These are phyloP conservation scores for Peromyscus californicus DNA, from an alignment of 2,113 vertebrate genomes.

Conservation along the genomic window DNA sequence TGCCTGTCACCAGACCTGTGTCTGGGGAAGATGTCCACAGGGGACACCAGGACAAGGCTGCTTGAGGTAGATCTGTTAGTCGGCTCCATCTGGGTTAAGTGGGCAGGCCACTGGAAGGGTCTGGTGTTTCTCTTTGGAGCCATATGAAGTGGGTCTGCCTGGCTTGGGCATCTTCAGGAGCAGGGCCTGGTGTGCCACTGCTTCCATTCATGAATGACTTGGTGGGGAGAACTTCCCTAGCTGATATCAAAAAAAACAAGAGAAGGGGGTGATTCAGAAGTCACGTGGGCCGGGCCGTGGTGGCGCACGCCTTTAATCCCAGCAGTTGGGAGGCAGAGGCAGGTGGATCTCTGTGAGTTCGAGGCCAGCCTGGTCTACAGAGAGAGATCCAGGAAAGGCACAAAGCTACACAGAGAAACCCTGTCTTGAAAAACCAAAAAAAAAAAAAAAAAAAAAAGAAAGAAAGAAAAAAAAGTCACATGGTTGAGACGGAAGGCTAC, in stretches of 20 bases:
- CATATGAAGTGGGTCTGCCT: background rate
- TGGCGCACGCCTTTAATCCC: no score
- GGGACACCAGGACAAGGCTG: background rate
- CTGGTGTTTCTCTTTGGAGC: background rate
- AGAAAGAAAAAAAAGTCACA: background rate
- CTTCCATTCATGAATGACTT: background rate
- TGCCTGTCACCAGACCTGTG: background rate
- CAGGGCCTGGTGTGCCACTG: accelerated
- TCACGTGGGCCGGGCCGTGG: no score
- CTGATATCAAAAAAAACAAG: background rate
- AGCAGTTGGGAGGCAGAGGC: no score
- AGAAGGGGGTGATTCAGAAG: background rate
- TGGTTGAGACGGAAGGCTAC: background rate
- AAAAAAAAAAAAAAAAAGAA: no score
- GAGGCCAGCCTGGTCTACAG: no score
- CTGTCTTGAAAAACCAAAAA: no score
- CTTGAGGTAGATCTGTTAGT: no score
- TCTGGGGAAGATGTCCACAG: background rate
- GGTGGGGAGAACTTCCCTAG: background rate
- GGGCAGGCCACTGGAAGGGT: background rate
- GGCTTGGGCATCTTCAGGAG: background rate
- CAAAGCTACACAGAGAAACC: no score
- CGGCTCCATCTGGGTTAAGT: background rate
- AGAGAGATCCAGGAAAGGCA: no score
- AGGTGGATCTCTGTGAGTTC: no score